Evolutionary conservation across 2,888 invertebrate species (phyloP).

Genomic region (Spodoptera picta): DNA sequence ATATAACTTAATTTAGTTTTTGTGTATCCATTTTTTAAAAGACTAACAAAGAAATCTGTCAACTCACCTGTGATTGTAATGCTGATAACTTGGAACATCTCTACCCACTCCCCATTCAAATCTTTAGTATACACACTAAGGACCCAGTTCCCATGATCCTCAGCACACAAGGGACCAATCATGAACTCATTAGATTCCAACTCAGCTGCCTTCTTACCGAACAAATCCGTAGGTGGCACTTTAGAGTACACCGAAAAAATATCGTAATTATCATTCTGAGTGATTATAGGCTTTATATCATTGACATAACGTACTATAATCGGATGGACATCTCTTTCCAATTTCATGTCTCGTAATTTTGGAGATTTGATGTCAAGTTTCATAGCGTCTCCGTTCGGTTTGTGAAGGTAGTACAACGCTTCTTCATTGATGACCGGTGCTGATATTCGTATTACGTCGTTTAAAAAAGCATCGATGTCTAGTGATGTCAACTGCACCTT

Average conservation of each 20-base stretch:
- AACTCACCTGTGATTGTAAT: conserved; percentile 73
- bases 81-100: conserved; percentile 77
- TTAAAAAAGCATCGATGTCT: conserved; percentile 60
- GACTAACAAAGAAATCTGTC: not conserved
- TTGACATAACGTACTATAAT: conserved; percentile 22
- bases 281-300: conserved; percentile 40
- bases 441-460: conserved; percentile 70
- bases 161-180: conserved; percentile 73
- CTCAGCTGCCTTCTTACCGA: conserved; percentile 39
- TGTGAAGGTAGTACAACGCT: conserved; percentile 65
- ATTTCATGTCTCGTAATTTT: conserved; percentile 7
- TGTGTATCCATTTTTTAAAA: too few species aligned
- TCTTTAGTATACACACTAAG: conserved; percentile 69
- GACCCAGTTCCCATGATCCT: conserved; percentile 82
- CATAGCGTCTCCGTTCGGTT: conserved; percentile 69
- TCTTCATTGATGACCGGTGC: conserved; percentile 64
- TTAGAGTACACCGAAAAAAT: conserved; percentile 56
- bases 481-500: conserved; percentile 68
- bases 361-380: conserved; percentile 58
- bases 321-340: not conserved
- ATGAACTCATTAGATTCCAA: conserved; percentile 69
- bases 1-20: too few species aligned
- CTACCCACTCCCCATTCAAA: conserved; percentile 65
- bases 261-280: conserved; percentile 42
- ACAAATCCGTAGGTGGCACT: not conserved